Base-by-base conservation (phyloP, 2,113 vertebrate species). In the Etheostoma cragini region DNA sequence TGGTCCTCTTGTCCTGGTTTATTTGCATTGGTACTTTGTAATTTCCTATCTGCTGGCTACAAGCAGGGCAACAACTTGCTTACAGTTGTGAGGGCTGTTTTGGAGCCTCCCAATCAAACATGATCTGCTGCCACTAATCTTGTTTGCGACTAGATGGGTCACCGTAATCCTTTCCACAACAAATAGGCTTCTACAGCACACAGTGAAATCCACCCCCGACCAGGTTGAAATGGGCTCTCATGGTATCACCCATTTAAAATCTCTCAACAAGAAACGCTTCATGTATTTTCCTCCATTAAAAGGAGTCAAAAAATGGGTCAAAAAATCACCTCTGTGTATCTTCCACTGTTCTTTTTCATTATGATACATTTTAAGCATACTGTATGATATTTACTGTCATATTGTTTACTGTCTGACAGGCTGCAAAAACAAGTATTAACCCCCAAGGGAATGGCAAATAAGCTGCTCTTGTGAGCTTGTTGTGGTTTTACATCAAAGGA, bases 121-220 rank as follows among this genome's bases (percentile, higher is more conserved):
- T 91, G 88, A 95, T 94, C 91, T 84, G 54, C 89, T 83, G 85
- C 78, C 84, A 86, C 86, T 95, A 94, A 95, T 94, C 94, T 93
- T 93, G 93, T 95, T 95, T 92, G 86, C 50, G 72, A 86, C 81
- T 92, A 87, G 92, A 94, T 91, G 83, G 81, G 63, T 92, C 87
- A 86, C 87, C 79, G 80, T 95, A 94, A 95, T 94, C 93, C 88
- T 81, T 83, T 85, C 64, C 72, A 80, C 87, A 88, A 81, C 87
- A 92, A 89, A 91, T 71, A 87, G 80, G 83, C 88, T 88, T 83
- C 82, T 24, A 47, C 80, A 70, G 71, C 86, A 74, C 85, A 69
- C 54, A 46, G 61, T 88, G 87, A 90, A 89, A 90, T 87, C 80
- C 69, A 88, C 65, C 86, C 73, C 81, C 50, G 46, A 50, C 80